Conservation (phyloP, 2,113 vertebrate genomes). For the Platichthys stellatus region DNA sequence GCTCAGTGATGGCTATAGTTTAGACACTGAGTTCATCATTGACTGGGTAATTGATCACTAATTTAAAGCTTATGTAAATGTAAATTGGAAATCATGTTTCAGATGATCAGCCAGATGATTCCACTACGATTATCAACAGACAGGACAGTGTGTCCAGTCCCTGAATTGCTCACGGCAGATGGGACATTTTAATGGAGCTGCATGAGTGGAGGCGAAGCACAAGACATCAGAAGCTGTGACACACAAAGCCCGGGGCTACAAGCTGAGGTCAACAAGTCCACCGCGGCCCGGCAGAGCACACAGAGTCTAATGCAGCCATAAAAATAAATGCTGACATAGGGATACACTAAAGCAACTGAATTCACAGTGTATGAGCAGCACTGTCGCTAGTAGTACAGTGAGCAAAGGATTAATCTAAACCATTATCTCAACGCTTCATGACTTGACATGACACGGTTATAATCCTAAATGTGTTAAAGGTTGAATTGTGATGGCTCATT, state of each 20-base stretch:
- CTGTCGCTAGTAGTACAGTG: constrained; percentile 1
- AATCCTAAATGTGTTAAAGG: not conserved
- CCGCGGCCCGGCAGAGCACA: constrained; percentile 26
- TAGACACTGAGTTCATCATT: too few species aligned
- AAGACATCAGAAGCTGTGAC: constrained; percentile 59
- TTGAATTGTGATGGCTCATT: not conserved
- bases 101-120: not conserved
- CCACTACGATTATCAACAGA: not conserved
- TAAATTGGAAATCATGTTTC: not conserved
- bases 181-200: constrained; percentile 30
- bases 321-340: constrained; percentile 59
- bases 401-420: not conserved
- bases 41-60: not conserved
- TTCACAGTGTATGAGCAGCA: constrained; percentile 3
- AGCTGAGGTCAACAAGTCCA: constrained; percentile 54
- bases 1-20: too few species aligned
- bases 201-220: constrained; percentile 47
- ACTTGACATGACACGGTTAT: not conserved
- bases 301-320: constrained; percentile 22
- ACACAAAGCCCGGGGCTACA: constrained; percentile 56
- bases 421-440: not conserved
- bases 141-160: not conserved
- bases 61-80: too few species aligned
- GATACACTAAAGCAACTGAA: constrained; percentile 20
- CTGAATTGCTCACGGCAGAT: constrained; percentile 13